Base-by-base conservation (phyloP, 2,888 invertebrate species). In the Lathronympha strigana region DNA sequence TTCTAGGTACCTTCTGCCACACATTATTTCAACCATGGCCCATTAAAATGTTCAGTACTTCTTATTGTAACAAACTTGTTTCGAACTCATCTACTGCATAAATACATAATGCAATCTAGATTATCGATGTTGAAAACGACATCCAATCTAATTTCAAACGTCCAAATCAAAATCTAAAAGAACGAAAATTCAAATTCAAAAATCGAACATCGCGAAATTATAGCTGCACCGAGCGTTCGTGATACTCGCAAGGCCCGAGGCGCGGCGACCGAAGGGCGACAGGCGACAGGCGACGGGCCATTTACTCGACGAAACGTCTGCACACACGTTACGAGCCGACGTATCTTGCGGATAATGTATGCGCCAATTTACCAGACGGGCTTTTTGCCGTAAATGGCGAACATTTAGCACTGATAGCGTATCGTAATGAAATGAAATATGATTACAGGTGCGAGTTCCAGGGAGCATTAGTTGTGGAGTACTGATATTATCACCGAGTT, bases 221-320 rank as follows among this genome's bases (percentile, higher is more conserved):
- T 69, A 63, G 47, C 49, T 67, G 67, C 62, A 25, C 25, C 58
- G 67, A 66, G 66, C 68, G 72, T 68, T 67, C 72, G 71, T 73
- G 74, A 73, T 75, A 73, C 71, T 73, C 67, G 69, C 66, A 67
- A 3, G 11, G 9, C 49, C 15, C 50, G 19, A 64, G 67, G 68
- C 40, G 54, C 49, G 28, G 4, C 19, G 31, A 33, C 38, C 54
- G 15, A 9, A 4, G 19, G 58, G 57, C 43, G 63, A 51, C 54
- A 17, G 50, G 31, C 50, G 50, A 51, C 6, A 33, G 68, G 50
- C 63, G 66, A 50, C 45, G 58, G 58, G 64, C 66, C 66, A 68
- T 66, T 67, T 64, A 38, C 49, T 47, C 60, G 66, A 62, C 62
- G 54, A 57, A 50, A 47, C 63, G 66, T 63, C 67, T 68, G 55